Percentiles rank a stretch among this genome's conserved stretches.
These are phyloP conservation scores for Watsonalla cultraria DNA, from an alignment of 2,888 invertebrate species.

Conservation along the genomic window DNA sequence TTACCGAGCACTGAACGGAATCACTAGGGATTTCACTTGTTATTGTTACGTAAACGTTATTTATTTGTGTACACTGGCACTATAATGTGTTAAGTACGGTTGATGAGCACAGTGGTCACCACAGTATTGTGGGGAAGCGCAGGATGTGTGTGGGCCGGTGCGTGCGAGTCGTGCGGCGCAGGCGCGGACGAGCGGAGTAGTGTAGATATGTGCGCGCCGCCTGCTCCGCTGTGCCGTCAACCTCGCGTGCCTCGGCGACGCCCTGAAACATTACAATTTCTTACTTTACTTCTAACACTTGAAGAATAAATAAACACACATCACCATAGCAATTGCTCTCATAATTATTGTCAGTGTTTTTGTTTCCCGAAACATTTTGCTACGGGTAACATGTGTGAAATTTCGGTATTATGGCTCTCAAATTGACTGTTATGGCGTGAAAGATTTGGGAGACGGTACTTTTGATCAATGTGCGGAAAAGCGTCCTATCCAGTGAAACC, in stretches of 20 bases:
- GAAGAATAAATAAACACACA: not conserved
- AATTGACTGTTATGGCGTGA: not conserved
- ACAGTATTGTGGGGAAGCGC: conserved; percentile 40
- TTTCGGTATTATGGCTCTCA: not conserved
- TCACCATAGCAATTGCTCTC: not conserved
- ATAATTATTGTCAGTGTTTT: not conserved
- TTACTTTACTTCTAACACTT: conserved; percentile 11
- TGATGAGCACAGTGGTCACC: conserved; percentile 22
- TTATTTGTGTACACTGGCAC: conserved; percentile 42
- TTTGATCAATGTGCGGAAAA: not conserved
- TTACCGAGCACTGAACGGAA: conserved; percentile 70
- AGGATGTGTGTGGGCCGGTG: conserved; percentile 54
- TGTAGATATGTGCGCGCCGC: conserved; percentile 58
- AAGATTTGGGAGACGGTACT: not conserved
- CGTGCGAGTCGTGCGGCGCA: conserved; percentile 69
- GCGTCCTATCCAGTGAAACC: not conserved
- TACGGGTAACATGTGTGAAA: not conserved
- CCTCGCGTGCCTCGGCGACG: conserved; percentile 69
- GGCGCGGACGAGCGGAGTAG: conserved; percentile 60
- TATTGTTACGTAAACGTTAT: conserved; percentile 25
- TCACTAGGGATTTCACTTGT: conserved; percentile 63
- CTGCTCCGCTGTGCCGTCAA: conserved; percentile 52
- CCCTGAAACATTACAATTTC: conserved; percentile 52
- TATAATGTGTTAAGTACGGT: conserved; percentile 30
- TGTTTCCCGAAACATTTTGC: not conserved